Evolutionary conservation across 2,797 vertebrate species (phyloP), one percentile per base, ranked within the genome.

Genomic region (Stomatorhinus walkeri): DNA sequence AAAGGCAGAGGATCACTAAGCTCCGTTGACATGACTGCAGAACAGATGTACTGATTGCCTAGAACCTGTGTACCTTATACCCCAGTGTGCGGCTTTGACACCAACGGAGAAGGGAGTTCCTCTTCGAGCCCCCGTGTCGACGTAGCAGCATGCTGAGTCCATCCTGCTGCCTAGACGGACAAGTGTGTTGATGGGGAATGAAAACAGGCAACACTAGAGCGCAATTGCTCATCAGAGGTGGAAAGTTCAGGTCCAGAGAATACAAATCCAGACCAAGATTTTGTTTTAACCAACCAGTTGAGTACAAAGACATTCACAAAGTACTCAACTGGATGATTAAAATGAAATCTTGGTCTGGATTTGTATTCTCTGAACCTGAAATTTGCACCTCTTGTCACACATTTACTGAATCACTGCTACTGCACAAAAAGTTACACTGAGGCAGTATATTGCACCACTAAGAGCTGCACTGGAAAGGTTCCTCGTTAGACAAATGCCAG

Each of bases 71-170:
- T 2, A 97, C 96, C 96, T 96, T 93, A 92, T 97, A 97, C 87
- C 96, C 96, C 43, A 95, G 94, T 3, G 96, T 97, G 90, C 94
- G 94, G 90, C 92, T 95, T 92, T 97, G 96, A 92, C 96, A 96
- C 96, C 96, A 97, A 89, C 95, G 95, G 59, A 97, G 95, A 86
- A 97, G 93, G 0, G 96, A 96, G 91, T 97, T 97, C 85, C 96
- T 94, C 88, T 96, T 97, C 0, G 96, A 97, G 88, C 96, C 96
- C 72, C 96, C 96, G 2, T 96, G 96, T 84, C 95, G 96, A 89
- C 96, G 95, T 89, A 96, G 91, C 90, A 96, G 94, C 51, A 94
- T 90, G 89, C 93, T 96, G 88, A 96, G 95, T 87, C 96, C 95
- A 89, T 96, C 96, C 91, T 94, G 95, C 83, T 94, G 93, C 90